Base-by-base conservation (phyloP, 2,797 vertebrate species). In the Oreortyx pictus region DNA sequence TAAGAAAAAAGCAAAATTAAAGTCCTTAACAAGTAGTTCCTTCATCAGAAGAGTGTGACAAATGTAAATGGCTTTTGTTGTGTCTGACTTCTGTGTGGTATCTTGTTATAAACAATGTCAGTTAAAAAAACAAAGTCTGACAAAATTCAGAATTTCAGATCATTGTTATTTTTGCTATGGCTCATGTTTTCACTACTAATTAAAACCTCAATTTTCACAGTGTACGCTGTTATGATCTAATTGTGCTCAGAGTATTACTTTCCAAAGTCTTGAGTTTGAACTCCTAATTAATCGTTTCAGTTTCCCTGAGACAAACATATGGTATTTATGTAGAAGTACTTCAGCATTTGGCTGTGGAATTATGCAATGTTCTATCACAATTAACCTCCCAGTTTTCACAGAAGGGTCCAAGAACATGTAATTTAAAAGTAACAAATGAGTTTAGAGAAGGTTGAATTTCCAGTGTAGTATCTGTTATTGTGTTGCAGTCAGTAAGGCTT, bases 241-340 rank as follows among this genome's bases (percentile, higher is more conserved):
- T 88, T 97, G 91, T 97, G 91, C 96, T 95, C 78, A 93, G 92
- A 90, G 60, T 94, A 82, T 94, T 96, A 92, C 78, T 95, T 96
- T 83, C 90, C 41, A 73, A 96, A 97, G 95, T 96, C 94, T 91
- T 95, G 71, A 86, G 77, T 91, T 94, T 97, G 91, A 96, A 95
- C 93, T 97, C 91, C 91, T 97, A 97, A 98, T 97, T 97, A 98
- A 97, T 98, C 96, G 94, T 96, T 95, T 96, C 62, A 62, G 23
- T 94, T 97, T 97, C 95, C 93, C 83, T 88, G 88, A 96, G 96
- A 95, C 85, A 97, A 98, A 91, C 97, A 97, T 98, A 96, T 94
- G 96, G 96, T 96, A 95, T 98, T 97, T 97, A 92, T 97, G 91
- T 96, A 96, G 82, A 95, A 92, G 59, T 86, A 79, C 77, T 96